A percentile compares a stretch with the other conserved stretches of the same genome.
These are phyloP conservation scores for Mythimna impura DNA, from an alignment of 2,888 invertebrate genomes.

Conservation along the genomic window DNA sequence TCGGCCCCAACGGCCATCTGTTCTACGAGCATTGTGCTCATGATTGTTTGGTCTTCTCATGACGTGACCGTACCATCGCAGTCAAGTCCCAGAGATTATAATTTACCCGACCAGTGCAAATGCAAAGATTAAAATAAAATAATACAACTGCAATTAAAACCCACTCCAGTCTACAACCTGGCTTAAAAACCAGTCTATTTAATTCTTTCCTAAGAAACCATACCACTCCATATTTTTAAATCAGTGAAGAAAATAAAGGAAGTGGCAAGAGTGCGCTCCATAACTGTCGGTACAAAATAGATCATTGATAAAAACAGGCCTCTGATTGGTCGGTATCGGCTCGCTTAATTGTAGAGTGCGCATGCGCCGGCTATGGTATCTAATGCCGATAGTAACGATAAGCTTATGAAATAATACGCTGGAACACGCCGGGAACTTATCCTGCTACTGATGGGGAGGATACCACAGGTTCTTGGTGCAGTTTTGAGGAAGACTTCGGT, in stretches of 20 bases:
- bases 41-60: no score
- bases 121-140: not conserved
- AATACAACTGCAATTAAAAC: not conserved
- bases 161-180: not conserved
- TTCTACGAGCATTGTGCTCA: no score
- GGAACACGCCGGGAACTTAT: constrained; percentile 61
- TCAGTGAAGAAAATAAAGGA: constrained; percentile 62
- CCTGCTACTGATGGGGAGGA: constrained; percentile 47
- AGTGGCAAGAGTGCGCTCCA: constrained; percentile 57
- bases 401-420: constrained; percentile 77
- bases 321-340: constrained; percentile 78
- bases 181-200: constrained; percentile 6
- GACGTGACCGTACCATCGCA: no score
- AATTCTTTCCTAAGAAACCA: constrained; percentile 35
- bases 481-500: not conserved
- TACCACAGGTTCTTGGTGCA: constrained; percentile 16
- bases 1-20: no score
- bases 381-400: constrained; percentile 77
- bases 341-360: constrained; percentile 77
- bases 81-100: no score
- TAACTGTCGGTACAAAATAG: constrained; percentile 73
- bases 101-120: no score
- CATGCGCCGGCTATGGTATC: constrained; percentile 70
- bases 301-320: constrained; percentile 76
- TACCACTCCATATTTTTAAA: constrained; percentile 59